Percentiles rank a stretch among this genome's conserved stretches.
phyloP scores from a whole-genome alignment of 1,140 invertebrate genomes.

The Drosophila ohnishii region DNA sequence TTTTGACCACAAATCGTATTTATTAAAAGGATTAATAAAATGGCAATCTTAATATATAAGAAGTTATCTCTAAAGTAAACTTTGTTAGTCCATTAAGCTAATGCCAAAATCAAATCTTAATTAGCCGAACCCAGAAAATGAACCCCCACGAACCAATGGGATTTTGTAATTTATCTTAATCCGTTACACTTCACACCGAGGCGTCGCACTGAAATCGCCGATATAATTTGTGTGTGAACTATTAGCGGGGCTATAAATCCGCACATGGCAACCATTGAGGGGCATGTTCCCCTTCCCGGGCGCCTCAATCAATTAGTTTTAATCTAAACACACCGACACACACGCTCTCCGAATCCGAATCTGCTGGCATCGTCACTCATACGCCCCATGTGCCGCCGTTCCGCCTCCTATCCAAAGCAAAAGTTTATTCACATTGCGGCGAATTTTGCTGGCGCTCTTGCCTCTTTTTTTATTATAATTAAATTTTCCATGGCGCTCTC shows the following conservation, averaged over 20 bases:
- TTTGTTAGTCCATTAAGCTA: neutral
- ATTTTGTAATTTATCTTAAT: slow-evolving; percentile 53
- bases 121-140: slow-evolving; percentile 1
- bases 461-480: slow-evolving; percentile 61
- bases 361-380: slow-evolving; percentile 61
- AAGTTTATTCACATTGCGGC: slow-evolving; percentile 74
- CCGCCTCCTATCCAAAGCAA: slow-evolving; percentile 47
- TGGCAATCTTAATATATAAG: neutral
- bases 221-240: slow-evolving; percentile 51
- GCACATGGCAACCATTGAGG: slow-evolving; percentile 50
- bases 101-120: slow-evolving; percentile 15
- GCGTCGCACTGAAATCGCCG: slow-evolving; percentile 20
- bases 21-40: neutral
- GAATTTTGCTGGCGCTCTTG: slow-evolving; percentile 12
- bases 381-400: slow-evolving; percentile 55
- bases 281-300: slow-evolving; percentile 20
- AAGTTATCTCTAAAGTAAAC: neutral
- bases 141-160: slow-evolving; percentile 9
- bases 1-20: neutral
- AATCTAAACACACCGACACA: slow-evolving; percentile 64
- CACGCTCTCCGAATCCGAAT: slow-evolving; percentile 7
- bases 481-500: slow-evolving; percentile 61
- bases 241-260: slow-evolving; percentile 56
- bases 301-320: slow-evolving; percentile 66
- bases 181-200: slow-evolving; percentile 33